phyloP scores from a whole-genome alignment of 2,797 vertebrate species.

The Poeciliopsis paucimaculata region DNA sequence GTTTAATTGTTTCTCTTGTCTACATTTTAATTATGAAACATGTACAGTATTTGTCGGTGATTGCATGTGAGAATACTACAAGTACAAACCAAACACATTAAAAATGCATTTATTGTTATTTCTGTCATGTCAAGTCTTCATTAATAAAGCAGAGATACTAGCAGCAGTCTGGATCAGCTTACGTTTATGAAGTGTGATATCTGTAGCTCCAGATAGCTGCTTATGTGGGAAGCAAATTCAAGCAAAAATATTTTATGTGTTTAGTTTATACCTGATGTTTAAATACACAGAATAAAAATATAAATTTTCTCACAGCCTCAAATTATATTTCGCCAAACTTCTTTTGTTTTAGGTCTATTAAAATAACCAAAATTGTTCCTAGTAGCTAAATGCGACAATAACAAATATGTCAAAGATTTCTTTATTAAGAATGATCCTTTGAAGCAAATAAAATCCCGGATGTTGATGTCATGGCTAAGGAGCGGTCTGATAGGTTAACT shows the following conservation, averaged over 20 bases:
- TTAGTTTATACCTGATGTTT: not conserved
- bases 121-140: slow-evolving; percentile 6
- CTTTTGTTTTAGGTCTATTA: not conserved
- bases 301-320: not conserved
- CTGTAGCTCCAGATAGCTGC: not conserved
- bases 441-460: not conserved
- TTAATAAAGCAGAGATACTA: not conserved
- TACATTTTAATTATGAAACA: slow-evolving; percentile 28
- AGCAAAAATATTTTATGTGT: not conserved
- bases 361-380: not conserved
- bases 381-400: not conserved
- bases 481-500: not conserved
- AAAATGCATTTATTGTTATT: slow-evolving; percentile 61
- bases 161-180: too few species aligned
- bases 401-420: not conserved
- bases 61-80: slow-evolving; percentile 52
- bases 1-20: slow-evolving; percentile 25
- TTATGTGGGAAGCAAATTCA: not conserved
- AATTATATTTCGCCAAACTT: not conserved
- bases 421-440: not conserved
- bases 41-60: slow-evolving; percentile 36
- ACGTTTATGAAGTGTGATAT: not conserved
- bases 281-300: not conserved
- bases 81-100: slow-evolving; percentile 60
- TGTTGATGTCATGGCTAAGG: not conserved